Evolutionary conservation across 2,888 invertebrate species (phyloP).

Genomic region (Tortricodes alternella): DNA sequence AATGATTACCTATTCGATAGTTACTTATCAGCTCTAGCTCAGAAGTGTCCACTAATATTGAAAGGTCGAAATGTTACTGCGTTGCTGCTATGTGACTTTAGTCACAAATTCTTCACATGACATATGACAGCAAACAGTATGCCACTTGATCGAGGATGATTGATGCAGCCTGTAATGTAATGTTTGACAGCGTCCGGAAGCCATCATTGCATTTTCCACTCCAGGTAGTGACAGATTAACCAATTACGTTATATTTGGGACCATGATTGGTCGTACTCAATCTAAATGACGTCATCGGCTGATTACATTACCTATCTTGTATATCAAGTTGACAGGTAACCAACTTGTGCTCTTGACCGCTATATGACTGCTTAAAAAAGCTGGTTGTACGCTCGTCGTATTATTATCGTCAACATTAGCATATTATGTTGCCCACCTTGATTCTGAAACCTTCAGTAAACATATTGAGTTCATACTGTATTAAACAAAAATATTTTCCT

Average conservation of each 20-base stretch:
- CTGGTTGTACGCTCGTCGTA: slow-evolving; percentile 10
- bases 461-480: slow-evolving; percentile 28
- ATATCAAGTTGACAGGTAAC: not conserved
- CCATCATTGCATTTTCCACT: not conserved
- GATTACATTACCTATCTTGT: not conserved
- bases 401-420: slow-evolving; percentile 29
- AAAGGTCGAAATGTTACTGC: not conserved
- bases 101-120: not conserved
- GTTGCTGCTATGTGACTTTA: not conserved
- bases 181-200: slow-evolving; percentile 10
- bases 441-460: slow-evolving; percentile 40
- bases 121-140: slow-evolving; percentile 1
- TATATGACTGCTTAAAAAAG: slow-evolving; percentile 15
- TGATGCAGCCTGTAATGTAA: not conserved
- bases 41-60: not conserved
- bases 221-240: slow-evolving; percentile 17
- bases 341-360: slow-evolving; percentile 19
- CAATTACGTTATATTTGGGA: slow-evolving; percentile 8
- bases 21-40: too few species aligned
- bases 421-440: slow-evolving; percentile 41
- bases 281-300: not conserved
- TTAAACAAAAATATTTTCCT: slow-evolving; percentile 40
- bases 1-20: too few species aligned
- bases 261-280: not conserved
- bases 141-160: slow-evolving; percentile 15